Conservation (phyloP, 2,888 invertebrate genomes). For the Dolichopus griseipennis region DNA sequence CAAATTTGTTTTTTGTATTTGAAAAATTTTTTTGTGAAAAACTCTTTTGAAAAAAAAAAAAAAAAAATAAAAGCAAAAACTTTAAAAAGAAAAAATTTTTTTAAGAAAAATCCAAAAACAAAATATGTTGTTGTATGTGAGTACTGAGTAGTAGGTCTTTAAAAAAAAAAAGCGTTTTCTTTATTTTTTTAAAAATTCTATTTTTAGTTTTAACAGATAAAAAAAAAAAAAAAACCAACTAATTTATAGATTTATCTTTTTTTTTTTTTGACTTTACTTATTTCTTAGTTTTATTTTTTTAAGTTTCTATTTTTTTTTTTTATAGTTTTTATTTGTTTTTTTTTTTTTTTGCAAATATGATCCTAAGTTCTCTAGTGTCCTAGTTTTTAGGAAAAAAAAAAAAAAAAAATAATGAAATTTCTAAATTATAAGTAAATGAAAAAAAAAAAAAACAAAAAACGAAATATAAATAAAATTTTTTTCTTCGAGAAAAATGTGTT, state of each 20-base stretch:
- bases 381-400: not conserved
- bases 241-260: not conserved
- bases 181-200: too few species aligned
- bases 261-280: not conserved
- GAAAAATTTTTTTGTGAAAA: too few species aligned
- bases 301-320: not conserved
- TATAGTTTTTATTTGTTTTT: not conserved
- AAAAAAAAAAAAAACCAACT: not conserved
- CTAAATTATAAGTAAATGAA: not conserved
- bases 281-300: not conserved
- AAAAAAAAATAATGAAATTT: not conserved
- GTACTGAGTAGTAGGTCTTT: too few species aligned
- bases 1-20: too few species aligned
- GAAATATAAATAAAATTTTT: not conserved
- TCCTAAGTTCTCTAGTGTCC: slow-evolving; percentile 1
- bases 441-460: not conserved
- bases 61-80: too few species aligned
- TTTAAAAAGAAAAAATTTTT: too few species aligned
- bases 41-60: too few species aligned
- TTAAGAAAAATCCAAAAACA: too few species aligned
- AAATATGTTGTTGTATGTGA: too few species aligned
- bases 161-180: too few species aligned
- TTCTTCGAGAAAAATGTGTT: not conserved
- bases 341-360: not conserved
- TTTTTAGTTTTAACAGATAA: too few species aligned